A percentile compares a stretch with the other conserved stretches of the same genome.
These are phyloP conservation scores for Phylloscopus collybita DNA, from an alignment of 2,797 vertebrate species.

Conservation along the genomic window DNA sequence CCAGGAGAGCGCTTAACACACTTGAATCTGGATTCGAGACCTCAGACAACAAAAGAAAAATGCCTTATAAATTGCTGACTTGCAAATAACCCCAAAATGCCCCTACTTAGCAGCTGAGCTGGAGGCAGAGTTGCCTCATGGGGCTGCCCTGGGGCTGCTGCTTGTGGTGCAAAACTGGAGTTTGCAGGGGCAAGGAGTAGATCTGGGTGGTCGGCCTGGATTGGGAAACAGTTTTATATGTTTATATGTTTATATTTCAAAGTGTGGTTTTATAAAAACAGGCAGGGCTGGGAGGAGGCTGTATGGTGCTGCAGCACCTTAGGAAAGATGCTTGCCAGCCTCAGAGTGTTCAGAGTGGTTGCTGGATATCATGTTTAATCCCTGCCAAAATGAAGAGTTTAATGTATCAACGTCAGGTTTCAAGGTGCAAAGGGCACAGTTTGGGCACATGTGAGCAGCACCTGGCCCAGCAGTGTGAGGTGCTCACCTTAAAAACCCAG, in stretches of 20 bases:
- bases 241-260: neutral
- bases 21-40: neutral
- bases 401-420: neutral
- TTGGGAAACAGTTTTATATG: neutral
- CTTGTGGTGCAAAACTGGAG: neutral
- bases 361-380: neutral
- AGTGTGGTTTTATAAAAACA: neutral
- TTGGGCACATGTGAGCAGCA: rapidly evolving
- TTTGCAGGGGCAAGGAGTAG: neutral
- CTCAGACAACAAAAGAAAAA: neutral
- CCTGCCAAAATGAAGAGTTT: neutral
- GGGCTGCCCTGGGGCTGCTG: neutral
- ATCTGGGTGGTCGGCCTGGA: neutral
- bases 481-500: neutral
- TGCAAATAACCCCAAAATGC: neutral
- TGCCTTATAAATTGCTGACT: neutral
- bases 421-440: rapidly evolving
- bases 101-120: neutral
- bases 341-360: neutral
- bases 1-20: neutral
- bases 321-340: neutral
- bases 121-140: rapidly evolving
- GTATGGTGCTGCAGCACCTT: neutral
- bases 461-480: neutral
- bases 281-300: neutral